Conservation (phyloP, 2,888 invertebrate species). For the Camptogramma bilineatum region DNA sequence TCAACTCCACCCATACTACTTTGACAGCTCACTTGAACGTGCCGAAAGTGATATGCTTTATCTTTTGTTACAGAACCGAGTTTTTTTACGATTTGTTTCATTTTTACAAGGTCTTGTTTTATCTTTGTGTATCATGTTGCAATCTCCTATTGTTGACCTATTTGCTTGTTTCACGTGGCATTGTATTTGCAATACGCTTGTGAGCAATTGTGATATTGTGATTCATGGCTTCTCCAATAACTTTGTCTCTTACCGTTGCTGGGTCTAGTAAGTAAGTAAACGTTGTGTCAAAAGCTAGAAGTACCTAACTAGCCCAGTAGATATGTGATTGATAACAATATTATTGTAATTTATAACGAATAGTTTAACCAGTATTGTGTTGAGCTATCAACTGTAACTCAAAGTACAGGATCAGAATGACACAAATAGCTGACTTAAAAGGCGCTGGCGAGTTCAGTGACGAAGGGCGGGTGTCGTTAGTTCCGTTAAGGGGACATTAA, state of each 20-base stretch:
- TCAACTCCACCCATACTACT: slow-evolving; percentile 39
- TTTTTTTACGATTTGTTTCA: slow-evolving; percentile 39
- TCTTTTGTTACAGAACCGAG: slow-evolving; percentile 50
- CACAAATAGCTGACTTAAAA: slow-evolving; percentile 62
- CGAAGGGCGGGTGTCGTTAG: slow-evolving; percentile 62
- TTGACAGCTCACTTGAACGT: slow-evolving; percentile 55
- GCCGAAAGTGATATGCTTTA: slow-evolving; percentile 58
- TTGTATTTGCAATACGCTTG: slow-evolving; percentile 23
- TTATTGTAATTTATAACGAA: slow-evolving; percentile 28
- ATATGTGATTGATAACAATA: slow-evolving; percentile 25
- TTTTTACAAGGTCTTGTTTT: slow-evolving; percentile 40
- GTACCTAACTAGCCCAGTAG: background rate
- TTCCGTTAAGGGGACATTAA: too few relatives aligned
- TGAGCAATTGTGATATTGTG: slow-evolving; percentile 36
- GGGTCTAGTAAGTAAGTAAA: slow-evolving; percentile 7
- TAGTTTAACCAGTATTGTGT: slow-evolving; percentile 23
- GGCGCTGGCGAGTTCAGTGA: slow-evolving; percentile 50
- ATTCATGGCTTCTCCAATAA: slow-evolving; percentile 23
- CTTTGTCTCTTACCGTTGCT: slow-evolving; percentile 5
- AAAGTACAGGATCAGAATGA: slow-evolving; percentile 53
- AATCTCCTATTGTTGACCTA: slow-evolving; percentile 41
- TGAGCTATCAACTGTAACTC: slow-evolving; percentile 20
- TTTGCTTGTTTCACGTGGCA: slow-evolving; percentile 36
- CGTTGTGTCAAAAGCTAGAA: slow-evolving; percentile 11
- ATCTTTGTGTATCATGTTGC: slow-evolving; percentile 40